A percentile compares a stretch with the other conserved stretches of the same genome.
Conservation (phyloP, 2,113 vertebrate genomes). For the Platysteira castanea region DNA sequence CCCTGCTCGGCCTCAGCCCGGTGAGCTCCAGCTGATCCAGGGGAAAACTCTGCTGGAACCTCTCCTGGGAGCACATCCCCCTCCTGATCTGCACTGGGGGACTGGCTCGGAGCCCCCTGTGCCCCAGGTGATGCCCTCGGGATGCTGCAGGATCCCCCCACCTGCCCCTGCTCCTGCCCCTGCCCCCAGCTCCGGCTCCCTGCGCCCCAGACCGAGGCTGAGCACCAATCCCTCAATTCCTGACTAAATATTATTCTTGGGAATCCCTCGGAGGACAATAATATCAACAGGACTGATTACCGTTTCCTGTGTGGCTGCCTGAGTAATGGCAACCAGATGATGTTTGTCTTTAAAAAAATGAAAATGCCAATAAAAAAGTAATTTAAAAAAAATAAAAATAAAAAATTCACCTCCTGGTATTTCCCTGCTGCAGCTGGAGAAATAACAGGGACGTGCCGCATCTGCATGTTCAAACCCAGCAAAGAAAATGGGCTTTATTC, state of each 20-base stretch:
- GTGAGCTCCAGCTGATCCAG: neutral
- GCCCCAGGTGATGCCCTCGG: neutral
- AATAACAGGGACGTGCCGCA: neutral
- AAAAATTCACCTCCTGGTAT: neutral
- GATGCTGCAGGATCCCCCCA: neutral
- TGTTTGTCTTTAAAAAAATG: conserved; percentile 22
- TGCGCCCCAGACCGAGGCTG: neutral
- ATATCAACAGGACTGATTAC: neutral
- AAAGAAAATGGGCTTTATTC: neutral
- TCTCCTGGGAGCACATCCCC: neutral
- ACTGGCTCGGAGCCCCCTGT: neutral
- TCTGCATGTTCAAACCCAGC: neutral
- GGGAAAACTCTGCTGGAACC: neutral
- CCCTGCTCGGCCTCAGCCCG: neutral
- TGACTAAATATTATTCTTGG: conserved; percentile 26
- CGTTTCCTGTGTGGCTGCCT: conserved; percentile 16
- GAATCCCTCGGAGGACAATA: neutral
- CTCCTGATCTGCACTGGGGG: neutral
- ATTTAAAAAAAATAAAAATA: neutral
- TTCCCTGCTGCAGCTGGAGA: neutral
- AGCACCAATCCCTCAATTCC: neutral
- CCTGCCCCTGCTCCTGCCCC: neutral
- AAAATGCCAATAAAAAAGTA: conserved; percentile 39
- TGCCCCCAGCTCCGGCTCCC: neutral
- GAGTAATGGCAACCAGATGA: conserved; percentile 24